phyloP scores from a whole-genome alignment of 2,113 vertebrate genomes.

The Scatophagus argus region DNA sequence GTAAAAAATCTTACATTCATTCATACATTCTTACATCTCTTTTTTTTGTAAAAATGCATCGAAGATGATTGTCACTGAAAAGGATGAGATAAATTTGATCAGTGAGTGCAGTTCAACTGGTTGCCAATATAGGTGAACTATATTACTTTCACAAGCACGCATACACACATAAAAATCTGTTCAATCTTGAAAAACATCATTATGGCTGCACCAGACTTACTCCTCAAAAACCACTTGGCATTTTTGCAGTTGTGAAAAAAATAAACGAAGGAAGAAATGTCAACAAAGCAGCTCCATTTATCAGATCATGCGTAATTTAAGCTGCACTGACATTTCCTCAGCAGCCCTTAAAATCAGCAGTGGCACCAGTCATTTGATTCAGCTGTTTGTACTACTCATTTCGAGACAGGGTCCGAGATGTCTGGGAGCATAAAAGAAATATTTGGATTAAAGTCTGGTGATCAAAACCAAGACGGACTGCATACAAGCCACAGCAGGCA shows the following conservation, averaged over 20 bases:
- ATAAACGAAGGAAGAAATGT: conserved; percentile 35
- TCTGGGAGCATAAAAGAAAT: conserved; percentile 63
- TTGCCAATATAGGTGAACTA: not conserved
- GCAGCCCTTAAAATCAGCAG: conserved; percentile 59
- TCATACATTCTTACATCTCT: not conserved
- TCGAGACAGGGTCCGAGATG: conserved; percentile 38
- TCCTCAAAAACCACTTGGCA: not conserved
- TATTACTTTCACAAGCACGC: conserved; percentile 13
- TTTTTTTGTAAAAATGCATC: not conserved
- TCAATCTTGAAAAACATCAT: not conserved
- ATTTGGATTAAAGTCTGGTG: conserved; percentile 64
- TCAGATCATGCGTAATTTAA: conserved; percentile 66
- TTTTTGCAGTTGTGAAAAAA: conserved; percentile 11
- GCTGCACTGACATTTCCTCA: conserved; percentile 72
- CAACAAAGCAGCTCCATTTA: conserved; percentile 54
- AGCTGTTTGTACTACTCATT: conserved; percentile 66
- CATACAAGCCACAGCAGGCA: conserved; percentile 17
- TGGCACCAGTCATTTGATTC: conserved; percentile 54
- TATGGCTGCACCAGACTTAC: not conserved
- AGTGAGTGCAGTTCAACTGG: not conserved
- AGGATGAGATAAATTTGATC: not conserved
- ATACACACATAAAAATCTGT: not conserved
- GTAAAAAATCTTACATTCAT: no score
- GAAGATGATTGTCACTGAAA: not conserved
- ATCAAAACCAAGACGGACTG: conserved; percentile 47